Conservation (phyloP, 2,113 vertebrate genomes). For the Neolamprologus sp. region DNA sequence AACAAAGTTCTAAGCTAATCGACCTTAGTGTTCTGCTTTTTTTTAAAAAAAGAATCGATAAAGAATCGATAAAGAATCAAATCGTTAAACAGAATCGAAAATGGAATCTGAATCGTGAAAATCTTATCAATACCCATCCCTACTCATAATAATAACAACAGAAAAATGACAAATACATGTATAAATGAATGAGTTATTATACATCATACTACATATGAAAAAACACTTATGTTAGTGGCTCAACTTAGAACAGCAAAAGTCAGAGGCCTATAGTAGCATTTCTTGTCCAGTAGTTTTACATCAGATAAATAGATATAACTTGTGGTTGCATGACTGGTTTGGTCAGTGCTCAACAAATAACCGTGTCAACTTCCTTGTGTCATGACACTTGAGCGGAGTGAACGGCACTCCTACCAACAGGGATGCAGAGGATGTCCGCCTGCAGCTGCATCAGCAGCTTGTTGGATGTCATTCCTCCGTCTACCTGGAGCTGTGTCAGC, state of each 20-base stretch:
- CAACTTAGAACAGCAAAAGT: neutral
- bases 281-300: neutral
- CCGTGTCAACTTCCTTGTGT: neutral
- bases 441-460: constrained; percentile 92
- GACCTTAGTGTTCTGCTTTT: neutral
- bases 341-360: neutral
- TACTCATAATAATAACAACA: neutral
- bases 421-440: constrained; percentile 90
- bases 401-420: constrained; percentile 77
- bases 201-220: neutral
- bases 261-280: neutral
- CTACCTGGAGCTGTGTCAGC: constrained; percentile 86
- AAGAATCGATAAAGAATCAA: neutral
- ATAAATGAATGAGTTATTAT: neutral
- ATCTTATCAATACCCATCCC: neutral
- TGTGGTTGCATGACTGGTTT: neutral
- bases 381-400: neutral
- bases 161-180: neutral
- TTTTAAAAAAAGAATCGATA: neutral
- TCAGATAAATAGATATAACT: neutral
- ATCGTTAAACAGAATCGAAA: accelerated
- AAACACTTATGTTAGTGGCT: neutral
- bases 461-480: constrained; percentile 92
- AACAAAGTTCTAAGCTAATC: neutral
- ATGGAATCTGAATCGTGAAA: neutral